phyloP scores from a whole-genome alignment of 2,113 vertebrate species.

The Glareola pratincola region DNA sequence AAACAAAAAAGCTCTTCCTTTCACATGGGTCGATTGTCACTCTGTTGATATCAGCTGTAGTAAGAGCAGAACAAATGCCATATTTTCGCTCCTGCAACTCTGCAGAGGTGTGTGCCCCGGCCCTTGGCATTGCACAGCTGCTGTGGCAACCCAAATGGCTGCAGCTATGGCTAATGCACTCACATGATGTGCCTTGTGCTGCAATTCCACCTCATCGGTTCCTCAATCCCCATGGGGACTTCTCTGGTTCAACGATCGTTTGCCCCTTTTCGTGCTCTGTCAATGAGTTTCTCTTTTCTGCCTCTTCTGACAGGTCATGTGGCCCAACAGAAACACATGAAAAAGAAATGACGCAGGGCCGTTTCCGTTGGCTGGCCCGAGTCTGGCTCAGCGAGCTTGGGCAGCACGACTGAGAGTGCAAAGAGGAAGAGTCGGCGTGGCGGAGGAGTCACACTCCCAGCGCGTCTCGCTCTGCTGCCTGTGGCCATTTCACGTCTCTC shows the following conservation, averaged over 20 bases:
- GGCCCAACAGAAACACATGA: neutral
- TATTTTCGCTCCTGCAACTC: neutral
- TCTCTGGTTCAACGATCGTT: neutral
- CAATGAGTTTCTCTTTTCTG: conserved; percentile 24
- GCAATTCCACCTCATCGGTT: neutral
- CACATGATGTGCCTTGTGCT: neutral
- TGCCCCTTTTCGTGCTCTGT: neutral
- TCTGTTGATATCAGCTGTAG: neutral
- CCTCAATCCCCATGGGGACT: neutral
- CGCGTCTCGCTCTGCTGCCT: neutral
- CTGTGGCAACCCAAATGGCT: neutral
- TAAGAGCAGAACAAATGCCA: neutral
- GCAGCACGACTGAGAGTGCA: neutral
- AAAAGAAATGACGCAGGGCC: neutral
- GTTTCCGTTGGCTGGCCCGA: neutral
- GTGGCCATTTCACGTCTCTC: neutral
- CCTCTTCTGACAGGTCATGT: neutral
- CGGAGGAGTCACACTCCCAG: neutral
- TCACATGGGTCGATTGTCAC: neutral
- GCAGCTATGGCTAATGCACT: neutral
- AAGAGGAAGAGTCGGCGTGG: neutral
- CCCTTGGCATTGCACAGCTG: neutral
- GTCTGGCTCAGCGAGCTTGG: neutral
- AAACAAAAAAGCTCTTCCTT: neutral
- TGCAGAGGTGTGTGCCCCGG: neutral